These are phyloP conservation scores for Melanophora roralis DNA, from an alignment of 2,888 invertebrate species.

Conservation along the genomic window DNA sequence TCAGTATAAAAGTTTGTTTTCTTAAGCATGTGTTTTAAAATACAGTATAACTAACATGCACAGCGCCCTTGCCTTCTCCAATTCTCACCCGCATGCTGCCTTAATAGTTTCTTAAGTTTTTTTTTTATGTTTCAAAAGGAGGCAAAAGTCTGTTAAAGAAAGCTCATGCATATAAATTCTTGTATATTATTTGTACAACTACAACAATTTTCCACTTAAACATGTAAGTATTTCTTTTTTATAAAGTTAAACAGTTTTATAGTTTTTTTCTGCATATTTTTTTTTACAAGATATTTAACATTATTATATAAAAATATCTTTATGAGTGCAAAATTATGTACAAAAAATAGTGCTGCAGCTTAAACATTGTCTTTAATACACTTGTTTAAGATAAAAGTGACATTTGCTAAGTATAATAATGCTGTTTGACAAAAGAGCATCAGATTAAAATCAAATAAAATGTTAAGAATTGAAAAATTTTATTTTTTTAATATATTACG, in stretches of 20 bases:
- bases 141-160: background rate
- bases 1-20: constrained; percentile 6
- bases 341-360: background rate
- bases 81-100: background rate
- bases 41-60: background rate
- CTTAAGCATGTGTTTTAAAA: constrained; percentile 31
- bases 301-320: constrained; percentile 21
- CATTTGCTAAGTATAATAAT: no score
- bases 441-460: background rate
- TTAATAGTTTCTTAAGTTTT: constrained; percentile 7
- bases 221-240: constrained; percentile 42
- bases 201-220: constrained; percentile 60
- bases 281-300: constrained; percentile 31
- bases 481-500: background rate
- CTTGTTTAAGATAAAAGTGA: constrained; percentile 8
- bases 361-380: constrained; percentile 37
- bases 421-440: no score
- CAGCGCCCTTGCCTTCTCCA: background rate
- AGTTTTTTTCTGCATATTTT: constrained; percentile 20
- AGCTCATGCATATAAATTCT: background rate
- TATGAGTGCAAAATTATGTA: background rate
- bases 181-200: constrained; percentile 36
- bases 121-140: background rate
- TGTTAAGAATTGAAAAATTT: background rate
- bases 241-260: constrained; percentile 21